A percentile compares a stretch with the other conserved stretches of the same genome.
Conservation (phyloP, 2,888 invertebrate species). For the Rhaphigaster nebulosa region DNA sequence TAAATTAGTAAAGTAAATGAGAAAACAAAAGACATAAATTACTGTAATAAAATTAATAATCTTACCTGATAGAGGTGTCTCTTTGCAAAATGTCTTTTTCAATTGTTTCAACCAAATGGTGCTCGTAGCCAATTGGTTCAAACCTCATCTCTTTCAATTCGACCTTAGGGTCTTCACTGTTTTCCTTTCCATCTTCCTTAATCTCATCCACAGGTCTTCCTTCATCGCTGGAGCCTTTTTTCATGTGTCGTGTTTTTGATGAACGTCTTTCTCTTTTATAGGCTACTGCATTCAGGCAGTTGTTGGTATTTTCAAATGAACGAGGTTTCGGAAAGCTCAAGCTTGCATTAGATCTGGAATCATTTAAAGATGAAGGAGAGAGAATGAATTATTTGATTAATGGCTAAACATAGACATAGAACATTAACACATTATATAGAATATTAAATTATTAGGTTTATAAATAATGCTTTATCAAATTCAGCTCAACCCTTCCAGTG, state of each 20-base stretch:
- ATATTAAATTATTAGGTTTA: background rate
- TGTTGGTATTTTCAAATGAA: slow-evolving; percentile 31
- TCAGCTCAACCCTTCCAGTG: background rate
- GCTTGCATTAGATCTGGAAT: slow-evolving; percentile 52
- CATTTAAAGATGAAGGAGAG: background rate
- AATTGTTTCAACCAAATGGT: slow-evolving; percentile 83
- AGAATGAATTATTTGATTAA: background rate
- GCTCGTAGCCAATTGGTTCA: slow-evolving; percentile 79
- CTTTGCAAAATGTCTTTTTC: slow-evolving; percentile 88
- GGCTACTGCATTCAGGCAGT: slow-evolving; percentile 57
- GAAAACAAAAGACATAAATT: too few species aligned
- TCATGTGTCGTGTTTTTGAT: slow-evolving; percentile 42
- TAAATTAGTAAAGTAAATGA: background rate
- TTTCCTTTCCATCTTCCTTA: slow-evolving; percentile 66
- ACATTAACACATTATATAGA: background rate
- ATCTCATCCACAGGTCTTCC: slow-evolving; percentile 61
- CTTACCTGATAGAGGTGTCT: slow-evolving; percentile 74
- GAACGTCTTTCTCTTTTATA: slow-evolving; percentile 60
- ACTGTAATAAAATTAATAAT: background rate
- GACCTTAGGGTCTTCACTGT: slow-evolving; percentile 62
- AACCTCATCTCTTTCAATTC: slow-evolving; percentile 69
- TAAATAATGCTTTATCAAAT: background rate
- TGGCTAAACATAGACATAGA: too few species aligned
- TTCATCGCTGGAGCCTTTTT: slow-evolving; percentile 59
- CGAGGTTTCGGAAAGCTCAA: slow-evolving; percentile 61